Evolutionary conservation across 1,140 invertebrate genomes (phyloP).

Genomic region (Sipha flava): DNA sequence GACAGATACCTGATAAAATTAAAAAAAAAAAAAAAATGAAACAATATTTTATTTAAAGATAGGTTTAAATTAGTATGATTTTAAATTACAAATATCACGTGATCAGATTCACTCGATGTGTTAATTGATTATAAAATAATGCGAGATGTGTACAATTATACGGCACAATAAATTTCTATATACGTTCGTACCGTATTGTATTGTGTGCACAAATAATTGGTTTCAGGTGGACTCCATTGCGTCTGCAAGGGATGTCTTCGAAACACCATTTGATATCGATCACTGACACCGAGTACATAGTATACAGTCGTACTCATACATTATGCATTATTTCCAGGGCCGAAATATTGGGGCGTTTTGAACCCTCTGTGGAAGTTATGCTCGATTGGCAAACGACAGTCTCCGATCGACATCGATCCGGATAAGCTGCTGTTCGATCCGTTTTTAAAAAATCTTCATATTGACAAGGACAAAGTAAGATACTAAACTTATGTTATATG

Average conservation of each 20-base stretch:
- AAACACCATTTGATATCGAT: not conserved
- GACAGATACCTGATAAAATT: too few species aligned
- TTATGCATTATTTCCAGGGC: conserved; percentile 55
- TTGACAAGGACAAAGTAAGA: conserved; percentile 83
- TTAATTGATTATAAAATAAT: too few species aligned
- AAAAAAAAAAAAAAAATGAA: too few species aligned
- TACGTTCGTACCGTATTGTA: too few species aligned
- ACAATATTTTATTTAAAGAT: too few species aligned
- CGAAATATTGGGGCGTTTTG: conserved; percentile 91
- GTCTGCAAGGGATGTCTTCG: not conserved
- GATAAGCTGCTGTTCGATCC: conserved; percentile 88
- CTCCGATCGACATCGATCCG: conserved; percentile 91
- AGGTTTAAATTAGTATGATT: too few species aligned
- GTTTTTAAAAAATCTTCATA: conserved; percentile 71
- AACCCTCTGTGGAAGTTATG: conserved; percentile 96
- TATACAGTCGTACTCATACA: not conserved
- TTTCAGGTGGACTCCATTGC: not conserved
- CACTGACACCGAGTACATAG: not conserved
- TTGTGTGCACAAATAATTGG: not conserved
- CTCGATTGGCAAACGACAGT: conserved; percentile 83
- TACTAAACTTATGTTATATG: not conserved
- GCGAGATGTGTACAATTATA: too few species aligned
- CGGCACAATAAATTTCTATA: too few species aligned
- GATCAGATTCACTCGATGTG: too few species aligned
- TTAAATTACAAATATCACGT: too few species aligned